Conservation (phyloP, 1,140 invertebrate species). For the Eriosoma lanigerum region DNA sequence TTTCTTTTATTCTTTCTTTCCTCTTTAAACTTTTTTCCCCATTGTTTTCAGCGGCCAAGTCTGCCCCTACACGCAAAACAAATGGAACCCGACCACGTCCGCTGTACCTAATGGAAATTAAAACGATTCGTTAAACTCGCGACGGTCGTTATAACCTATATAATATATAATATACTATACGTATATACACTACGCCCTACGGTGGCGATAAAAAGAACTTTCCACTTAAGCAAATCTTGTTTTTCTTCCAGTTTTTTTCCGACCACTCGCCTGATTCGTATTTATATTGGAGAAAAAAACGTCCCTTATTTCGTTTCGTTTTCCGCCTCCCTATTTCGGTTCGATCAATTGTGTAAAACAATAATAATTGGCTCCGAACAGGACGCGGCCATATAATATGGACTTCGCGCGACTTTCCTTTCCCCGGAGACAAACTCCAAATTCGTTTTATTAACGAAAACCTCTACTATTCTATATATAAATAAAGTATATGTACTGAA, state of each 20-base stretch:
- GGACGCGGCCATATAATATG: not conserved
- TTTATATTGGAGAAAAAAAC: constrained; percentile 28
- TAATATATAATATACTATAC: too few species aligned
- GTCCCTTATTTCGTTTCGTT: not conserved
- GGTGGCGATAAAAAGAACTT: constrained; percentile 44
- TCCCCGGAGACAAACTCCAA: constrained; percentile 5
- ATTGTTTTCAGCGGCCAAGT: not conserved
- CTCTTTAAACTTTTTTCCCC: constrained; percentile 34
- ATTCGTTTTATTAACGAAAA: not conserved
- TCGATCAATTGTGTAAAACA: constrained; percentile 46
- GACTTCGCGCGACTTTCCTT: constrained; percentile 1
- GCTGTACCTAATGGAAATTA: constrained; percentile 44
- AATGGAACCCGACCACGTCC: not conserved
- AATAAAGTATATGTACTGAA: too few species aligned
- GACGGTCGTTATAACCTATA: not conserved
- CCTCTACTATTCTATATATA: too few species aligned
- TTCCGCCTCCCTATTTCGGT: not conserved
- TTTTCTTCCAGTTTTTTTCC: constrained; percentile 9
- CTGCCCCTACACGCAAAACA: not conserved
- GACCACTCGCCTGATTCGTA: not conserved
- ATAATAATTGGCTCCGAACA: constrained; percentile 38
- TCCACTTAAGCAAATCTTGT: constrained; percentile 49
- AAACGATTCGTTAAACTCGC: constrained; percentile 50
- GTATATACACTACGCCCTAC: too few species aligned
- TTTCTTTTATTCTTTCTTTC: not conserved